Evolutionary conservation across 1,140 invertebrate genomes (phyloP), one percentile per base, ranked within the genome.

Genomic region (Drosophila takahashii): DNA sequence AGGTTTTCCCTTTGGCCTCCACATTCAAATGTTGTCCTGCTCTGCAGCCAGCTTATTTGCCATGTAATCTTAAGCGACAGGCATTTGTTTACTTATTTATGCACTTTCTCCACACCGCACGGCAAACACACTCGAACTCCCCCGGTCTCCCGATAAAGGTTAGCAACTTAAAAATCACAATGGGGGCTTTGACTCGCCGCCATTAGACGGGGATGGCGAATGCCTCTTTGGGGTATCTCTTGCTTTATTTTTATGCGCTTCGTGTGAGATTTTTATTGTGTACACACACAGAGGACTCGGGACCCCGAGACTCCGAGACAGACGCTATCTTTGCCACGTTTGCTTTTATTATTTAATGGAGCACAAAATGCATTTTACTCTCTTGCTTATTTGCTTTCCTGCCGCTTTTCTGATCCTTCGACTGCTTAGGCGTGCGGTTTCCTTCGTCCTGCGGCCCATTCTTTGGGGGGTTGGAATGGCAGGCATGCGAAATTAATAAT

Each of bases 311-410:
- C 67, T 77, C 62, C 56, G 74, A 71, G 65, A 79, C 81, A 80
- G 79, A 59, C 66, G 77, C 79, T 84, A 79, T 85, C 81, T 75
- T 34, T 84, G 85, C 85, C 85, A 89, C 85, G 84, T 89, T 87
- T 79, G 84, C 84, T 89, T 89, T 89, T 89, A 89, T 89, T 89
- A 90, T 89, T 89, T 89, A 89, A 89, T 89, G 84, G 84, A 90
- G 84, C 84, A 89, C 84, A 89, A 90, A 89, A 89, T 89, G 84
- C 84, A 89, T 89, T 89, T 89, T 73, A 60, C 58, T 77, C 62
- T 65, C 65, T 41, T 60, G 48, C 45, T 61, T 69, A 54, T 77
- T 45, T 69, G 51, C 69, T 51, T 45, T 58, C 47, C 18, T 54
- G 48, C 42, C 56, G 15, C 34, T 48, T 16, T n/a, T 29, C 64